phyloP scores from a whole-genome alignment of 2,113 vertebrate species.

The Mormyrus iriodes region DNA sequence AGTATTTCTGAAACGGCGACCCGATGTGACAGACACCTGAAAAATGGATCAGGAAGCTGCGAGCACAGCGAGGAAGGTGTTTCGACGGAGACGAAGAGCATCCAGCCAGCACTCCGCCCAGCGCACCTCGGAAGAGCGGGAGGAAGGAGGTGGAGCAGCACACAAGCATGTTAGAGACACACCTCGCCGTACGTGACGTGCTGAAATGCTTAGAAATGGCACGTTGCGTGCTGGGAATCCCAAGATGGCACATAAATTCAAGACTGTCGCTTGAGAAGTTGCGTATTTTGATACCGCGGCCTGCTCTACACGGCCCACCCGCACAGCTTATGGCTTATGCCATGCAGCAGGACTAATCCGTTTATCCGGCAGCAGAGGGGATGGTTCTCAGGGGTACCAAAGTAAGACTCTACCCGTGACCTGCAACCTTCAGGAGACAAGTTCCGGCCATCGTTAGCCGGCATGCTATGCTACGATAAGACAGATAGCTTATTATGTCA shows the following conservation, averaged over 20 bases:
- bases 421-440: neutral
- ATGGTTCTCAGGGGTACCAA: neutral
- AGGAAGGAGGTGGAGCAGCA: no score
- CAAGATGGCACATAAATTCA: neutral
- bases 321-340: neutral
- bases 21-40: conserved; percentile 18
- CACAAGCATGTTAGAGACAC: neutral
- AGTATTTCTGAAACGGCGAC: conserved; percentile 20
- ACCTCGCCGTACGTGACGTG: neutral
- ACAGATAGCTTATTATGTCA: neutral
- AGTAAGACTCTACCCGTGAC: neutral
- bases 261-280: neutral
- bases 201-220: neutral
- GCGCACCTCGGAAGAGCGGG: neutral
- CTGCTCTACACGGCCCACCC: neutral
- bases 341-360: neutral
- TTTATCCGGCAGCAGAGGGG: neutral
- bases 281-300: neutral
- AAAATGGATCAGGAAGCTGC: conserved; percentile 21
- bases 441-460: neutral
- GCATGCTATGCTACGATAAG: neutral
- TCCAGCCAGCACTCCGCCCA: neutral
- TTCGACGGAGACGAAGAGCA: neutral
- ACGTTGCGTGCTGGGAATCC: neutral
- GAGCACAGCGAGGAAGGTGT: neutral